These are phyloP conservation scores for Zaprionus vittiger DNA, from an alignment of 1,140 invertebrate species.

Conservation along the genomic window DNA sequence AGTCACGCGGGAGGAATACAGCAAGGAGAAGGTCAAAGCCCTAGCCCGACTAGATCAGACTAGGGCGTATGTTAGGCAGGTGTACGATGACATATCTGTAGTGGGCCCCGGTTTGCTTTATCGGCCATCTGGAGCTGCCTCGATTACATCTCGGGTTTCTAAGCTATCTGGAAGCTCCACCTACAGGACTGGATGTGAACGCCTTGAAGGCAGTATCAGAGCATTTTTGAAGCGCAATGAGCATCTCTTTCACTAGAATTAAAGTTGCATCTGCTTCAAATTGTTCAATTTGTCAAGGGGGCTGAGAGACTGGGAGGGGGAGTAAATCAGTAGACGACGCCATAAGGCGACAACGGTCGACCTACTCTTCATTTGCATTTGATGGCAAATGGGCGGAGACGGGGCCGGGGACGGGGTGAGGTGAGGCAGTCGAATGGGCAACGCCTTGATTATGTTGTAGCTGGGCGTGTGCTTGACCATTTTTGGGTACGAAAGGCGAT, in stretches of 20 bases:
- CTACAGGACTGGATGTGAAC: background rate
- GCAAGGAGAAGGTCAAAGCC: background rate
- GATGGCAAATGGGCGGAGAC: background rate
- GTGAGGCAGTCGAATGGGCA: background rate
- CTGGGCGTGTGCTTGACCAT: conserved; percentile 44
- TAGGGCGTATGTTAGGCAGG: background rate
- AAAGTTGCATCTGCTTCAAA: conserved; percentile 58
- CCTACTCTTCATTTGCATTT: conserved; percentile 58
- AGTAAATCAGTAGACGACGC: background rate
- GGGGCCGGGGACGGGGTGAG: background rate
- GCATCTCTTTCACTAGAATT: conserved; percentile 12
- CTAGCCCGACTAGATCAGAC: background rate
- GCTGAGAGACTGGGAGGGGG: background rate
- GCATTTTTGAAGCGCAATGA: conserved; percentile 14
- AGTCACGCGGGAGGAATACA: background rate
- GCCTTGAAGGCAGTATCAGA: background rate
- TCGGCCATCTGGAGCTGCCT: too few relatives aligned
- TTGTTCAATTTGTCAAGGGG: conserved; percentile 66
- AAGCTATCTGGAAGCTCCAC: background rate
- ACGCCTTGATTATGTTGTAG: conserved; percentile 49
- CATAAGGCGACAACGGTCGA: conserved; percentile 35
- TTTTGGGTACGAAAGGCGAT: background rate
- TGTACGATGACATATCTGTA: background rate
- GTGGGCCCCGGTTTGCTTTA: too few relatives aligned
- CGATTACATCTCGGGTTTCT: too few relatives aligned